These are phyloP conservation scores for Semotilus atromaculatus DNA, from an alignment of 2,797 vertebrate genomes.

Conservation along the genomic window DNA sequence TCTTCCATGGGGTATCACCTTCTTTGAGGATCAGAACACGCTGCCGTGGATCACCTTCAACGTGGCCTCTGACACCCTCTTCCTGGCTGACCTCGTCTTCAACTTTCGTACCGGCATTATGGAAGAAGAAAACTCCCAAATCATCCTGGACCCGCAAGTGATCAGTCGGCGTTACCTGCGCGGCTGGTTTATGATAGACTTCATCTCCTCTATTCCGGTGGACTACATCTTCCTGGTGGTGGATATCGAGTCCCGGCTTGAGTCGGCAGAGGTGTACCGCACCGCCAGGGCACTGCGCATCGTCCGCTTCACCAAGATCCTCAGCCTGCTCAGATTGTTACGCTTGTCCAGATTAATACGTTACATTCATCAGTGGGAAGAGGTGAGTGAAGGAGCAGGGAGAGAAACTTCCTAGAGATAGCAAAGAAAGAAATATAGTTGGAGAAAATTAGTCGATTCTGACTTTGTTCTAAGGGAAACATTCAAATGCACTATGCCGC, in stretches of 20 bases:
- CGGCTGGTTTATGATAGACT: constrained; percentile 95
- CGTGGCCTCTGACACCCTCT: constrained; percentile 94
- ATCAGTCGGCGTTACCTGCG: constrained; percentile 92
- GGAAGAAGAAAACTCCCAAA: constrained; percentile 90
- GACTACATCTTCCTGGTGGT: constrained; percentile 97
- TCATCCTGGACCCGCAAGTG: constrained; percentile 89
- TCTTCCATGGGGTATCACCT: constrained; percentile 96
- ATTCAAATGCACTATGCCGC: too few species aligned
- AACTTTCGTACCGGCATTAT: constrained; percentile 96
- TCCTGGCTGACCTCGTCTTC: constrained; percentile 91
- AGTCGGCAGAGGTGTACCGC: constrained; percentile 94
- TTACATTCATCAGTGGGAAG: constrained; percentile 97
- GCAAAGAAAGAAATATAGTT: not conserved
- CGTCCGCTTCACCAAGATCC: constrained; percentile 95
- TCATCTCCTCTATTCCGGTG: constrained; percentile 95
- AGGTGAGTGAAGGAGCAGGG: constrained; percentile 76
- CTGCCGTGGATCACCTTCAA: constrained; percentile 94
- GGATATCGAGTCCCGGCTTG: constrained; percentile 85
- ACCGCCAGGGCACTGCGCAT: constrained; percentile 93
- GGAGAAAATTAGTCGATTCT: not conserved
- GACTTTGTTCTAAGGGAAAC: too few species aligned
- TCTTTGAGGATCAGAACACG: constrained; percentile 97
- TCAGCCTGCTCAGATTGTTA: constrained; percentile 90
- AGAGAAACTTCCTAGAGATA: not conserved
- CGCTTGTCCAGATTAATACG: constrained; percentile 93